These are phyloP conservation scores for Brachionus manjavacas DNA, from an alignment of 1,140 invertebrate genomes.

Conservation along the genomic window DNA sequence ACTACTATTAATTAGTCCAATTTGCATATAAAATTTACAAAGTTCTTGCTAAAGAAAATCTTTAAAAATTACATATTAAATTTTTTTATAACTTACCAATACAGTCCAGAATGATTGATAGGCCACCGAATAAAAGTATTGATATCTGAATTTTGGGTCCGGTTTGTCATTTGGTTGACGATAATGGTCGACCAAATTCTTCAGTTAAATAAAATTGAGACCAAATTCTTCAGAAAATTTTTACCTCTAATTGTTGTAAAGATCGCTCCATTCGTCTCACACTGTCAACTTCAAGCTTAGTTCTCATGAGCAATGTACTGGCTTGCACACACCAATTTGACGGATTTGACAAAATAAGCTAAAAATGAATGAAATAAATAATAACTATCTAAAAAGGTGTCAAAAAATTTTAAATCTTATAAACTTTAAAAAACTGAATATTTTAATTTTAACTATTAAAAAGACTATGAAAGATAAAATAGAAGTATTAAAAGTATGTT, in stretches of 20 bases:
- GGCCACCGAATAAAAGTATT: constrained; percentile 30
- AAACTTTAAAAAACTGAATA: no score
- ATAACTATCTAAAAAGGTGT: no score
- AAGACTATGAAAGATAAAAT: no score
- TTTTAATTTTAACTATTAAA: no score
- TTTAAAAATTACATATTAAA: background rate
- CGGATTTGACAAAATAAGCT: constrained; percentile 54
- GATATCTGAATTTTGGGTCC: background rate
- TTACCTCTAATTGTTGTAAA: constrained; percentile 72
- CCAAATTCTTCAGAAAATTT: background rate
- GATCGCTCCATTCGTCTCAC: constrained; percentile 76
- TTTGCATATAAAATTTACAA: constrained; percentile 70
- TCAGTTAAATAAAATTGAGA: background rate
- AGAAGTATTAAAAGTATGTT: no score
- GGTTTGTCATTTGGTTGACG: constrained; percentile 18
- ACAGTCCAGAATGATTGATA: constrained; percentile 27
- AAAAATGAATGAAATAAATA: constrained; percentile 39
- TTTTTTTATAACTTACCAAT: background rate
- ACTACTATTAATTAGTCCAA: constrained; percentile 77
- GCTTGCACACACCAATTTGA: constrained; percentile 65
- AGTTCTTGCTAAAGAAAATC: constrained; percentile 62
- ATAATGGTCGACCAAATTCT: constrained; percentile 41
- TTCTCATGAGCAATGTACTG: constrained; percentile 67
- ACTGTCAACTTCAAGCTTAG: constrained; percentile 69
- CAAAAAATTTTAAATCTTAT: no score